Evolutionary conservation across 2,113 vertebrate species (phyloP).

Genomic region (Oceanites oceanicus): DNA sequence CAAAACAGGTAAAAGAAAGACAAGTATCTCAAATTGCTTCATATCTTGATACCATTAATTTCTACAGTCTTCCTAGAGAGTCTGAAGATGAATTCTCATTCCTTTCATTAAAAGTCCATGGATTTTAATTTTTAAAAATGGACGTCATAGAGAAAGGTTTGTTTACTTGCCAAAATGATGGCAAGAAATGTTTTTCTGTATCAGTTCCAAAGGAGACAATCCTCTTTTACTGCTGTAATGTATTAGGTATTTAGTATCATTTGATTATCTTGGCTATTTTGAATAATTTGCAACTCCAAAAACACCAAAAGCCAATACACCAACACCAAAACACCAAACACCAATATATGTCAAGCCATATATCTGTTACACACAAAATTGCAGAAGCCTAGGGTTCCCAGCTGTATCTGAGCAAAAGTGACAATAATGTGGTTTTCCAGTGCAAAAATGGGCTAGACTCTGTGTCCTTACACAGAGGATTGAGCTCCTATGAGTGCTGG

Average conservation of each 20-base stretch:
- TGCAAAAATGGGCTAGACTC: background rate
- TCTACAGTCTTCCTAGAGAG: background rate
- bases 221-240: background rate
- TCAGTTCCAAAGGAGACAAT: background rate
- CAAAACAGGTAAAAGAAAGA: background rate
- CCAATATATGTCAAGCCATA: background rate
- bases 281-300: background rate
- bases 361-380: background rate
- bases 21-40: background rate
- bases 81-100: background rate
- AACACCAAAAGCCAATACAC: background rate
- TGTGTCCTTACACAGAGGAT: background rate
- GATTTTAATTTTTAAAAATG: background rate
- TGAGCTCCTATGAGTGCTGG: background rate
- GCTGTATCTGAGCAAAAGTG: background rate
- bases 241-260: background rate
- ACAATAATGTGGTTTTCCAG: background rate
- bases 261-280: background rate
- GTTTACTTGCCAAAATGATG: background rate
- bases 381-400: background rate
- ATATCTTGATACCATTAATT: background rate
- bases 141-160: background rate
- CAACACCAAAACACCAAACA: too few species aligned
- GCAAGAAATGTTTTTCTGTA: background rate
- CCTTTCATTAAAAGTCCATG: background rate